phyloP scores from a whole-genome alignment of 1,140 invertebrate species.

The Copidosoma floridanum region DNA sequence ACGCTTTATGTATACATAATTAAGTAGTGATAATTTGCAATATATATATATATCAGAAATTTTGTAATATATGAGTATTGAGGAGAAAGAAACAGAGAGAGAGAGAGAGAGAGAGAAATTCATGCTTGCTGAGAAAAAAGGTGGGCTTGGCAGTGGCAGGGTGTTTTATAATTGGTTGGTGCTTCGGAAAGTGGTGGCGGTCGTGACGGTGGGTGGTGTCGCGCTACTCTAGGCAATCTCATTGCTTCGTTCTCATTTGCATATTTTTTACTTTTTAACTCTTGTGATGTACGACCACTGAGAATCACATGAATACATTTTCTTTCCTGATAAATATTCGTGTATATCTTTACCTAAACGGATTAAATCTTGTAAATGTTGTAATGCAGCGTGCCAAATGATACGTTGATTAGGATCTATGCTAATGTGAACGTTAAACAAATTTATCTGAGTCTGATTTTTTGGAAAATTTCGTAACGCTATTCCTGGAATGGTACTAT shows the following conservation, averaged over 20 bases:
- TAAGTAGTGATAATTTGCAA: neutral
- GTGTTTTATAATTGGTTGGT: slow-evolving; percentile 45
- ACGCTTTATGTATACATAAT: neutral
- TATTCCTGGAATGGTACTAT: no score
- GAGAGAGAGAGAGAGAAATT: slow-evolving; percentile 30
- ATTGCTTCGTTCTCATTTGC: neutral
- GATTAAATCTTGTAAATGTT: no score
- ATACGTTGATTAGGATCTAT: no score
- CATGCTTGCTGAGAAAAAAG: slow-evolving; percentile 53
- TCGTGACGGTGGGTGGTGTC: slow-evolving; percentile 37
- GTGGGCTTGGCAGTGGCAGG: slow-evolving; percentile 47
- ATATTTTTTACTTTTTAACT: neutral
- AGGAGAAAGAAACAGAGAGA: slow-evolving; percentile 27
- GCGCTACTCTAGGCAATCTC: slow-evolving; percentile 24
- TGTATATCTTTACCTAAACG: no score
- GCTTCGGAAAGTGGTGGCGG: slow-evolving; percentile 49
- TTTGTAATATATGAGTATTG: neutral
- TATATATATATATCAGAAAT: slow-evolving; percentile 12
- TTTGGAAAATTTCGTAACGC: no score
- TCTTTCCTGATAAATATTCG: no score
- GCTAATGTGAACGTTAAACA: no score
- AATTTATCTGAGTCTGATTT: no score
- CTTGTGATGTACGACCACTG: no score
- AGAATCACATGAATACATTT: no score
- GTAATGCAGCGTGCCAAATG: no score